Conservation (phyloP, 2,113 vertebrate genomes). For the Emydocephalus ijimae region DNA sequence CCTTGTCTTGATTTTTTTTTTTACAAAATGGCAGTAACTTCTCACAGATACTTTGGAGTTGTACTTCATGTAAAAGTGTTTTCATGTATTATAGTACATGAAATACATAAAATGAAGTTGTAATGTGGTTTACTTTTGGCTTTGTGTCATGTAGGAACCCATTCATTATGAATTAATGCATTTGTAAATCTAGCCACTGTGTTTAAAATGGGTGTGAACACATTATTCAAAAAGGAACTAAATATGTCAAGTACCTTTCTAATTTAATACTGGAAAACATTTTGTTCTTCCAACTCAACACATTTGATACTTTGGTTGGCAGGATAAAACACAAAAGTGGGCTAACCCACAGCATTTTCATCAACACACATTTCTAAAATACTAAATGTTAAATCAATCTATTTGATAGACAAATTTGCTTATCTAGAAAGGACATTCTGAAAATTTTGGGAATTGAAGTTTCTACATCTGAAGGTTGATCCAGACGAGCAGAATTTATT, state of each 20-base stretch:
- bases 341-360: background rate
- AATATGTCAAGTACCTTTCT: background rate
- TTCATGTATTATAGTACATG: background rate
- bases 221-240: background rate
- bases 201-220: background rate
- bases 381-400: background rate
- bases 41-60: background rate
- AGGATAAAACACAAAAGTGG: background rate
- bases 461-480: background rate
- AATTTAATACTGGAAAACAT: background rate
- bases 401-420: slow-evolving; percentile 27
- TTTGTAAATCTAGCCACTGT: background rate
- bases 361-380: background rate
- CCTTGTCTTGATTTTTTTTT: background rate
- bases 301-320: background rate
- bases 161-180: background rate
- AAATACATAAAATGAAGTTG: background rate
- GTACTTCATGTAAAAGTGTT: background rate
- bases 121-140: background rate
- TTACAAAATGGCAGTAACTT: background rate
- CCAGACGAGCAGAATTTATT: background rate
- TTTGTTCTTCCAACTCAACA: background rate
- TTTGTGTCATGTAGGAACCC: background rate
- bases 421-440: background rate
- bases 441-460: background rate